phyloP scores from a whole-genome alignment of 2,113 vertebrate genomes.

The Epinephelus cyanopodus region DNA sequence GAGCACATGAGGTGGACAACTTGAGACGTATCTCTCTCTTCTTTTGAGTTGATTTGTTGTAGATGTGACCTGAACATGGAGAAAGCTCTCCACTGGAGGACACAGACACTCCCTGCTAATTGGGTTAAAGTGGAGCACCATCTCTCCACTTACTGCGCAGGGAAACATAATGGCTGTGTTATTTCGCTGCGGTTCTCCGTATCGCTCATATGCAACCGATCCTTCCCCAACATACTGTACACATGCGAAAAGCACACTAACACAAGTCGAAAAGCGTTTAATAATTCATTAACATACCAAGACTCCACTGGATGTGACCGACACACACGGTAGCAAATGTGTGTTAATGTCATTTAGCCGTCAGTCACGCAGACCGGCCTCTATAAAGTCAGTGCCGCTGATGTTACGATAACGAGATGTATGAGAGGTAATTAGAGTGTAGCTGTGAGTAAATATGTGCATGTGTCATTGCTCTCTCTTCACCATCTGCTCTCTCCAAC shows the following conservation, averaged over 20 bases:
- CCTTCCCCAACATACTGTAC: neutral
- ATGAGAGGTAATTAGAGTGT: conserved; percentile 18
- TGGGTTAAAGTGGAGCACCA: conserved; percentile 60
- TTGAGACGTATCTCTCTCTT: neutral
- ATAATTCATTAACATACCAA: conserved; percentile 47
- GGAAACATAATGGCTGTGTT: conserved; percentile 28
- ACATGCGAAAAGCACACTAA: neutral
- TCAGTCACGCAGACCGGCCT: neutral
- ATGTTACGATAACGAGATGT: neutral
- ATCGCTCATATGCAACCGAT: neutral
- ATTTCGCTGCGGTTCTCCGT: conserved; percentile 31
- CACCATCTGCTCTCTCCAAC: conserved; percentile 55
- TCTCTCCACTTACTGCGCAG: conserved; percentile 62
- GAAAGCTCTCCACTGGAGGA: conserved; percentile 21
- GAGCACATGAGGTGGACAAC: neutral
- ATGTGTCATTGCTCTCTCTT: neutral
- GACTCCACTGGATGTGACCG: conserved; percentile 4
- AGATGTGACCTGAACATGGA: conserved; percentile 25
- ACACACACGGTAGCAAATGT: neutral
- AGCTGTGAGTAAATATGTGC: conserved; percentile 44
- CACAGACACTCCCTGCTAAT: conserved; percentile 61
- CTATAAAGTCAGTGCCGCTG: conserved; percentile 13
- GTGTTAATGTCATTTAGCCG: conserved; percentile 26
- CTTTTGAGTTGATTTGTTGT: neutral
- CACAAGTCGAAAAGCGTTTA: conserved; percentile 20